Base-by-base conservation (phyloP, 2,797 vertebrate genomes). In the Bryconaethiops microstoma region DNA sequence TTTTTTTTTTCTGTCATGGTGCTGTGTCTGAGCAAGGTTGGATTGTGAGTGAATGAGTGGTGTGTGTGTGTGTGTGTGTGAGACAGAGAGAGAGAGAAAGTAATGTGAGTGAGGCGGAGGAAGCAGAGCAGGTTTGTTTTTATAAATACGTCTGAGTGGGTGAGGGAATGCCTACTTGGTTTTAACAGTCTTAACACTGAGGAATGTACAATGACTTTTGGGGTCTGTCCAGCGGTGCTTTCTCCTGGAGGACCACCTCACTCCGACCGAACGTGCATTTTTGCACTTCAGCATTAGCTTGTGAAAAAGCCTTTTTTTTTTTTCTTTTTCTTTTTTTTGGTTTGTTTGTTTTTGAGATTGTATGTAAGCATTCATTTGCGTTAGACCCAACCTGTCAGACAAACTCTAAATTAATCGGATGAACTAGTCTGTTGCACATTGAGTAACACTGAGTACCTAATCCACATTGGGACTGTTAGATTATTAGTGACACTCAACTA, bases 121-220 rank as follows among this genome's bases (percentile, higher is more conserved):
- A 42, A 42, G 40, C 40, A 42, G 40, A 42, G 7, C 40, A 42
- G 40, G 40, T 42, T 42, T 3, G 40, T 42, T 42, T 42, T 42
- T 42, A 42, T 42, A 42, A 42, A 12, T 4, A 9, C 10, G 5
- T 4, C 4, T 48, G 45, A 7, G 45, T 48, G 45, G 1, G 45
- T 48, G 45, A 7, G 45, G 5, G 40, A 25, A 8, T 23, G 60
- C 40, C 40, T 42, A 7, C 40, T 42, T 62, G 17, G 23, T 87
- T 85, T 83, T 81, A 81, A 57, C 71, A 77, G 86, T 89, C 87
- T 74, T 73, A 86, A 86, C 83, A 86, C 85, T 87, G 86, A 86
- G 67, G 86, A 89, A 89, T 86, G 87, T 88, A 88, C 78, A 35
- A 48, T 55, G 72, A 83, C 79, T 69, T 29, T 82, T 25, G 39